Evolutionary conservation across 2,888 invertebrate species (phyloP), one percentile per base, ranked within the genome.

Genomic region (Syrphus vitripennis): DNA sequence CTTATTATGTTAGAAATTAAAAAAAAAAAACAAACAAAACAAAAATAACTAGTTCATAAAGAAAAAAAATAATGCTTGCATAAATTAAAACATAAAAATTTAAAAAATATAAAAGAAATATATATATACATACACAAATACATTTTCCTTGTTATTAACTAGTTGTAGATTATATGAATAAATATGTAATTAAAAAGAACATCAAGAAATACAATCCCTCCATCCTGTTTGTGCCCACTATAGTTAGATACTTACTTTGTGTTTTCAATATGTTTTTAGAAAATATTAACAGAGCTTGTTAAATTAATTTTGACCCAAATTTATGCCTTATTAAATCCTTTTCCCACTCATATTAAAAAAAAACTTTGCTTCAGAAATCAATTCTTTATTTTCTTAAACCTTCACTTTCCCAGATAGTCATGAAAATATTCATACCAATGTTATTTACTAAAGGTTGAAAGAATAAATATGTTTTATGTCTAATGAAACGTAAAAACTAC

Each of bases 121-220:
- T 29, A 37, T 21, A 57, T 57, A 57, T 21, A 57, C 5, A 29
- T 4, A 31, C 19, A 59, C 34, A 71, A 48, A 84, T 79, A 78
- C 87, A 79, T 71, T 87, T 71, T 79, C 65, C 57, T 29, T 83
- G 78, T 81, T 67, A 81, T 87, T 87, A 74, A 80, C 76, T 83
- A 88, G 83, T 86, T 84, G 59, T 83, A 65, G 59, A 57, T 45
- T 70, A 69, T 61, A 57, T 59, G 6, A 19, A 45, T 61, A 53
- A 57, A 45, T 37, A 37, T 50, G 53, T 70, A 70, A n/a, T n/a
- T n/a, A 83, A 63, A 74, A 55, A 48, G 72, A 29, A 78, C 42
- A 65, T 72, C 40, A 65, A 61, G 70, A 82, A 87, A 87, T 72
- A 83, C 40, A 65, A 74, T 83, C 80, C 83, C 83, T 75, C 83